A percentile compares a stretch with the other conserved stretches of the same genome.
These are phyloP conservation scores for Bhutanitis thaidina DNA, from an alignment of 2,888 invertebrate species.

Conservation along the genomic window DNA sequence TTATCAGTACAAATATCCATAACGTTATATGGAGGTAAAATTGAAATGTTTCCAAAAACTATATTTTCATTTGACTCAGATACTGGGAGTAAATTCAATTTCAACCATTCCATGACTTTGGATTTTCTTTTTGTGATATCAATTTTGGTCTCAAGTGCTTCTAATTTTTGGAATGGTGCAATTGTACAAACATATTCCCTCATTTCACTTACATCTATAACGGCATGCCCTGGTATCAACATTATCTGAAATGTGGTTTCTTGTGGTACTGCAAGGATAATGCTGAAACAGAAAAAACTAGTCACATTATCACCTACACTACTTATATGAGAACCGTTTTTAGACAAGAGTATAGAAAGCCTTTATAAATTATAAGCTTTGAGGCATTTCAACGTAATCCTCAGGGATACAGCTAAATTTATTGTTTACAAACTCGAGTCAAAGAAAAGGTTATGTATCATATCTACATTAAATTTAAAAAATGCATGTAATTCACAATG, in stretches of 20 bases:
- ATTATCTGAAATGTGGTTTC: conserved; percentile 40
- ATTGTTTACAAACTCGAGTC: too few species aligned
- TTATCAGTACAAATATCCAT: conserved; percentile 59
- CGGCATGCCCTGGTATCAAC: conserved; percentile 59
- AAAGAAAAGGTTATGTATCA: too few species aligned
- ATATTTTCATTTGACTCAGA: conserved; percentile 51
- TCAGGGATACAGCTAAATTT: too few species aligned
- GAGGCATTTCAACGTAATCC: too few species aligned
- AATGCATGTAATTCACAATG: too few species aligned
- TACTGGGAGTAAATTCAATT: conserved; percentile 52
- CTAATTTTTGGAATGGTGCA: conserved; percentile 33
- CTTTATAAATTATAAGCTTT: too few species aligned
- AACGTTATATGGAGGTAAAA: conserved; percentile 54
- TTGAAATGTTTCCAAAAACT: conserved; percentile 48
- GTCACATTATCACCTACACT: neutral
- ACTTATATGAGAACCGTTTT: too few species aligned
- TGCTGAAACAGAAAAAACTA: conserved; percentile 42
- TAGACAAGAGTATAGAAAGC: too few species aligned
- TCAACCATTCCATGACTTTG: conserved; percentile 55
- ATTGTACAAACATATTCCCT: conserved; percentile 25
- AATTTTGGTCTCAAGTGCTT: conserved; percentile 22
- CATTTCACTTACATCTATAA: conserved; percentile 40
- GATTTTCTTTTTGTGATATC: conserved; percentile 39
- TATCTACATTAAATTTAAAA: too few species aligned
- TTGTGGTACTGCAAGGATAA: conserved; percentile 48